Base-by-base conservation (phyloP, 2,113 vertebrate genomes). In the Actinemys pallida region DNA sequence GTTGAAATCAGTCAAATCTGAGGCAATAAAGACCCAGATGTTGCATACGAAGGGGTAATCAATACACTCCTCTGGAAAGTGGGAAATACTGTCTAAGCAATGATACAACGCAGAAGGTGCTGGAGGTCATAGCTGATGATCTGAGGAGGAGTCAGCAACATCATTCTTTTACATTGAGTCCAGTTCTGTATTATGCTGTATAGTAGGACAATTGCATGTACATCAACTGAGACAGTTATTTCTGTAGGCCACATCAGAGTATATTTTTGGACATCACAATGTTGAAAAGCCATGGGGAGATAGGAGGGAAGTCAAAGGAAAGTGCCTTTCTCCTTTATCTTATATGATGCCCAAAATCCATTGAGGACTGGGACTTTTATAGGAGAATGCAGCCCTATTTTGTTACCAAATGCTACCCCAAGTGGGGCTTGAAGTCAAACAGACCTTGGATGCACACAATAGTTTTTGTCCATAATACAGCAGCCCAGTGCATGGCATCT, bases 401-500 rank as follows among this genome's bases (percentile, higher is more conserved):
- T 29, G 79, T 88, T 47, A 84, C 3, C 25, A 92, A 81, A 90
- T 31, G 2, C 3, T 19, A 57, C 3, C 24, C 2, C 25, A 8
- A 86, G 8, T 5, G 1, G 6, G 3, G 39, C 42, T 82, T 80
- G n/a, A 88, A 86, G 42, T 93, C 31, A 49, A 76, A 17, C 4
- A 3, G 16, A 65, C 0, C 0, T 79, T 75, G 78, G 29, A 87
- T 85, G 8, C 5, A 13, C 81, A 57, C 5, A 25, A 59, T 1
- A 53, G 0, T 4, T 45, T 87, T 93, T 10, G 88, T 42, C 57
- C 84, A 76, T 42, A 45, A 82, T n/a, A 25, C 39, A 27, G 20
- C 5, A 78, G 12, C 27, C 25, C 42, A 27, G 10, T 78, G 22
- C 24, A 25, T 78, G 42, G 22, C 42, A 42, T 78, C 4, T 78